Conservation (phyloP, 1,140 invertebrate species). For the Phymorhynchus buccinoides region DNA sequence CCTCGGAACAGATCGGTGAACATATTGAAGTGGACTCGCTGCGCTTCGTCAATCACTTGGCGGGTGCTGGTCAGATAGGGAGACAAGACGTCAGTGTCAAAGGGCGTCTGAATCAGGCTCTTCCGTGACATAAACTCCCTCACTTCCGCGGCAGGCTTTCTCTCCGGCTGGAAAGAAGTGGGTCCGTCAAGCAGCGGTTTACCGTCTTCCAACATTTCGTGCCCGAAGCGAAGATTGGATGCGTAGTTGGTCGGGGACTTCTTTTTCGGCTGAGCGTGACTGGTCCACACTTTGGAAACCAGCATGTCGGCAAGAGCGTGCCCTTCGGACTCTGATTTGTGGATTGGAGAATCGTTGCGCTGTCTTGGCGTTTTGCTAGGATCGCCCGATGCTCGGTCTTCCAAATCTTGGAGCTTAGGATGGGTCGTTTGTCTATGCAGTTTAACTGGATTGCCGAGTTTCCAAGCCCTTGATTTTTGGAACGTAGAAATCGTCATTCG, state of each 20-base stretch:
- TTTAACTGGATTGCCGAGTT: no score
- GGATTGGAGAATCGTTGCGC: no score
- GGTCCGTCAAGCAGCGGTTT: not conserved
- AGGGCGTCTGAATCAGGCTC: not conserved
- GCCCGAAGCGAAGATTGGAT: not conserved
- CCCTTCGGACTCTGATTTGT: no score
- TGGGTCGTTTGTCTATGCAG: no score
- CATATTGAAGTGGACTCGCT: slow-evolving; percentile 43
- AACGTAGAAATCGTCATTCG: no score
- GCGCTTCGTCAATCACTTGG: slow-evolving; percentile 42
- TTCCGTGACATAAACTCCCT: not conserved
- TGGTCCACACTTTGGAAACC: not conserved
- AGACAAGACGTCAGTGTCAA: slow-evolving; percentile 36
- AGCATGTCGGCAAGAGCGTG: no score
- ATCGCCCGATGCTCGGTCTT: no score
- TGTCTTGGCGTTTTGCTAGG: no score
- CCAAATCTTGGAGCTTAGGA: no score
- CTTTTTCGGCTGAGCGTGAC: not conserved
- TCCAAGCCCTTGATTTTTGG: no score
- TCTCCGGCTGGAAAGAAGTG: not conserved
- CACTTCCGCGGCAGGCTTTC: not conserved
- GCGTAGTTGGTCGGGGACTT: not conserved
- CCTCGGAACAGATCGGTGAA: slow-evolving; percentile 28
- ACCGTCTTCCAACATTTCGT: not conserved
- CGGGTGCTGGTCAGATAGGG: slow-evolving; percentile 29